phyloP scores from a whole-genome alignment of 2,888 invertebrate species.

The Coecobrya sp. region DNA sequence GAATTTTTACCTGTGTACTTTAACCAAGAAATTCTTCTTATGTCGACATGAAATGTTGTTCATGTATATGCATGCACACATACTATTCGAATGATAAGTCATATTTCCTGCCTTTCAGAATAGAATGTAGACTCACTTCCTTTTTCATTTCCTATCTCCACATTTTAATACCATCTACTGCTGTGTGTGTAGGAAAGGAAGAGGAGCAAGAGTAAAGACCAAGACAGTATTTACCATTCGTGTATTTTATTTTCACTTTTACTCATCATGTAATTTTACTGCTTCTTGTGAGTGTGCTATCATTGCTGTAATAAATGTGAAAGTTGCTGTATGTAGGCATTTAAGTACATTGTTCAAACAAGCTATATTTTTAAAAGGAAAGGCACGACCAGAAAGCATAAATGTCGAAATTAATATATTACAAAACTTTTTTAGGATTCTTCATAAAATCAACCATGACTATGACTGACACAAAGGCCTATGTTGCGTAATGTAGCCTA shows the following conservation, averaged over 20 bases:
- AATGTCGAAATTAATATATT: slow-evolving; percentile 7
- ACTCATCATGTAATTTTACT: not conserved
- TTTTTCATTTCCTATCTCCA: slow-evolving; percentile 63
- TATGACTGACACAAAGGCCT: no score
- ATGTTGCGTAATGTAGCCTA: no score
- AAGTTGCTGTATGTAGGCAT: no score
- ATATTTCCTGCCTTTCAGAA: slow-evolving; percentile 19
- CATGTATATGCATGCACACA: not conserved
- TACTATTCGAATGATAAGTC: no score
- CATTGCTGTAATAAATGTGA: no score
- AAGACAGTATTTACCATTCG: not conserved
- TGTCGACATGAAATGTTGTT: not conserved
- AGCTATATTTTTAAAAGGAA: not conserved
- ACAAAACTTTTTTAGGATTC: not conserved
- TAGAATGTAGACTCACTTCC: slow-evolving; percentile 40
- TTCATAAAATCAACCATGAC: not conserved
- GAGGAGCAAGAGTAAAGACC: not conserved
- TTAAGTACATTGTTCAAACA: no score
- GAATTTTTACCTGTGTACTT: slow-evolving; percentile 26
- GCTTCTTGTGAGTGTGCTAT: not conserved
- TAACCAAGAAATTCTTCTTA: not conserved
- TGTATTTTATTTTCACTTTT: not conserved
- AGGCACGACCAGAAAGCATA: not conserved
- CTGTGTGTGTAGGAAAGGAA: not conserved
- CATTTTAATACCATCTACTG: not conserved